Evolutionary conservation across 2,113 vertebrate genomes (phyloP), one percentile per base, ranked within the genome.

Genomic region (Proterorhinus semilunaris): DNA sequence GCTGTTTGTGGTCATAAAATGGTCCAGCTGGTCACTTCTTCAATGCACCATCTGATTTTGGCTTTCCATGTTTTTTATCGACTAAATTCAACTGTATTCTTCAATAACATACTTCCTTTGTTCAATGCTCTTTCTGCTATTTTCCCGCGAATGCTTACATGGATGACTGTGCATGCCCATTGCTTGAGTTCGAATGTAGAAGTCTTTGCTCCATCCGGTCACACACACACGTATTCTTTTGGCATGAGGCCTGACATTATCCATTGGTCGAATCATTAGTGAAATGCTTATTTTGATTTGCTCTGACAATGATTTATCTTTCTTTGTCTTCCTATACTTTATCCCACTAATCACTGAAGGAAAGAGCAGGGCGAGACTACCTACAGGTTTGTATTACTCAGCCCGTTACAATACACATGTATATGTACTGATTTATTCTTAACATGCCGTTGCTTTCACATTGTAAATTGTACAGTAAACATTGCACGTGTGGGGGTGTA

Each of bases 281-380:
- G 10, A 68, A 16, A 66, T 76, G 61, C 80, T 79, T 13, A 44
- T 77, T 68, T 81, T 66, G 80, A 75, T 78, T 83, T 69, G 53
- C 83, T 68, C 62, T 36, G 68, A 79, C 21, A 87, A 75, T 88
- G 83, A 88, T 79, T 65, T 85, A 53, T 90, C 71, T 82, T 68
- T 71, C 77, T 85, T 86, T 91, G 78, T 90, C 83, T 88, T 75
- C 58, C 65, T 86, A 70, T 75, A 84, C 62, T 88, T 74, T 75
- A 0, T 84, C 79, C 72, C 84, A 88, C 85, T 91, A 89, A 90
- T 83, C 74, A 43, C 0, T 90, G 78, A 90, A 91, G 90, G 83
- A 91, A 91, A 88, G 90, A 91, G 72, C 90, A 90, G 81, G 89
- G 90, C 16, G 90, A 91, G 79, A 79, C 86, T n/a, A 80, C 85